A percentile compares a stretch with the other conserved stretches of the same genome.
phyloP scores from a whole-genome alignment of 2,797 vertebrate species.

The Pogoniulus pusillus region DNA sequence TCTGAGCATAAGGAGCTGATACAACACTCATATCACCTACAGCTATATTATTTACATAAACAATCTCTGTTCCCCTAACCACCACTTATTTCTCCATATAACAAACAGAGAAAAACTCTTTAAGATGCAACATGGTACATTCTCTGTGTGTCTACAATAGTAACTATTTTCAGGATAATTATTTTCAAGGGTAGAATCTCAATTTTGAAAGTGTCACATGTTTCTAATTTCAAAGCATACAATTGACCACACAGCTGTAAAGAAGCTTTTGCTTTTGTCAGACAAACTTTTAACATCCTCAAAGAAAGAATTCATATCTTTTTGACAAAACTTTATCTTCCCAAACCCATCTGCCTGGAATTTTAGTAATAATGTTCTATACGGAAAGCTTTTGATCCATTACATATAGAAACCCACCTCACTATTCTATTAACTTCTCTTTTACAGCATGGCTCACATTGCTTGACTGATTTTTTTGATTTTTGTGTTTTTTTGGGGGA shows the following conservation, averaged over 20 bases:
- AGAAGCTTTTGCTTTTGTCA: constrained; percentile 31
- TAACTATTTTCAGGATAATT: constrained; percentile 10
- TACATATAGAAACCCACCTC: constrained; percentile 23
- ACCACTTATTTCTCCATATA: not conserved
- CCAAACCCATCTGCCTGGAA: constrained; percentile 5
- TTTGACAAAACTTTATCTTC: constrained; percentile 38
- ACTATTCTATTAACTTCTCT: not conserved
- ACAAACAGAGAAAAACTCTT: not conserved
- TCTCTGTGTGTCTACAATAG: not conserved
- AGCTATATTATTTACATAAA: not conserved
- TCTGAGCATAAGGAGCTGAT: not conserved
- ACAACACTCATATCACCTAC: not conserved
- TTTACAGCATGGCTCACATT: not conserved
- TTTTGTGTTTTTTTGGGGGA: not conserved
- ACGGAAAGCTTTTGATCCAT: constrained; percentile 26
- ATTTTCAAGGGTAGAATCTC: not conserved
- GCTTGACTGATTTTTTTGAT: no score
- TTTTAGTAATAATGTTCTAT: constrained; percentile 1
- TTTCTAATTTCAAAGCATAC: not conserved
- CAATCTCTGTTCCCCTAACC: not conserved
- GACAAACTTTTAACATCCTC: constrained; percentile 30
- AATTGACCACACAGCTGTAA: not conserved
- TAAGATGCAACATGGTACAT: not conserved
- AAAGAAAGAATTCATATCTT: constrained; percentile 36
- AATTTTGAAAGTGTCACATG: not conserved